Conservation (phyloP, 30 jellyfish, hydroid and myxozoan species). For the Hydractinia echinata region DNA sequence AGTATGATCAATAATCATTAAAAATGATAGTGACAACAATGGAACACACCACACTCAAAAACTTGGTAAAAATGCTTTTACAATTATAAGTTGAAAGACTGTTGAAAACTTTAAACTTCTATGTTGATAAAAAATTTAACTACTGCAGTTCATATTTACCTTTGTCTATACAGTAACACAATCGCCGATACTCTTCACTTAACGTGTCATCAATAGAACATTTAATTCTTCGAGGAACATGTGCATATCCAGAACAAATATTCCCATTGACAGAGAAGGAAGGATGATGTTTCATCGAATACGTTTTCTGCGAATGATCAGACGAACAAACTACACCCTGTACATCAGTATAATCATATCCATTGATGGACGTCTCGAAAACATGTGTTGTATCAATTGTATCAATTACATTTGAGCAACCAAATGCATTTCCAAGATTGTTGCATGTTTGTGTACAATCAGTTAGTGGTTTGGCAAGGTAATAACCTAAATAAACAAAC, state of each 20-base stretch:
- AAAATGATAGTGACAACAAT: too few species aligned
- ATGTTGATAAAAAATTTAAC: neutral
- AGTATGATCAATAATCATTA: too few species aligned
- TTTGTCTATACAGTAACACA: slow-evolving; percentile 20
- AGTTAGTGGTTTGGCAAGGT: slow-evolving; percentile 12
- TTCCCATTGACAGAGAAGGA: neutral
- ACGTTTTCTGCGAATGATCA: neutral
- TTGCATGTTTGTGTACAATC: slow-evolving; percentile 12
- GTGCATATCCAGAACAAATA: neutral
- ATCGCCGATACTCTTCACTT: neutral
- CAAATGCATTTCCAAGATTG: neutral
- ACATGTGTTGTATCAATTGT: neutral
- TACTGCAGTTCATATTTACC: neutral
- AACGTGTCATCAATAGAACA: neutral
- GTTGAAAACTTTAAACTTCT: neutral
- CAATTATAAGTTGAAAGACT: neutral
- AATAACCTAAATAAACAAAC: neutral
- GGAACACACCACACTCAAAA: too few species aligned
- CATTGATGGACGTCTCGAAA: neutral
- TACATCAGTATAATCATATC: neutral
- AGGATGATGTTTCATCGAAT: neutral
- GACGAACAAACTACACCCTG: neutral
- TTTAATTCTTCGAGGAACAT: slow-evolving; percentile 8
- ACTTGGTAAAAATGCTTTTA: too few species aligned
- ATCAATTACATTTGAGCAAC: slow-evolving; percentile 8